Percentiles rank a stretch among this genome's conserved stretches.
Conservation (phyloP, 1,140 invertebrate genomes). For the Palaemon carinicauda region DNA sequence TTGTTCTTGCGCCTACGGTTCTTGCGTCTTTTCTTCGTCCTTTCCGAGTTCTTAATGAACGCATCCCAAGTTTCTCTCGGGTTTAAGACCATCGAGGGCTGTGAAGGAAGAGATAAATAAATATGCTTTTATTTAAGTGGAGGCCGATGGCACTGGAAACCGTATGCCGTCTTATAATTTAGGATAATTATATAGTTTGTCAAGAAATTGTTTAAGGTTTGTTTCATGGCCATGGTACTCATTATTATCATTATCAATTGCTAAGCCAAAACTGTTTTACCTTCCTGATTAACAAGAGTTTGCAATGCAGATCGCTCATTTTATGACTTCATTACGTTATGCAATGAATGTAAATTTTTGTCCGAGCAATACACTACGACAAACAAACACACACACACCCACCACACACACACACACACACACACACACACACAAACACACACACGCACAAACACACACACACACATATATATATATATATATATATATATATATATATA, state of each 20-base stretch:
- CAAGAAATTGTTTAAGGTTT: no score
- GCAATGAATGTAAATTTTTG: not conserved
- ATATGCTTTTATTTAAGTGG: not conserved
- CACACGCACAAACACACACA: not conserved
- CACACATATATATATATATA: not conserved
- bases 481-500: not conserved
- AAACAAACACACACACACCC: no score
- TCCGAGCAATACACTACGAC: no score
- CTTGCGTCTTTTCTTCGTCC: not conserved
- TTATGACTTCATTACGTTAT: no score
- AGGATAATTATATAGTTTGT: no score
- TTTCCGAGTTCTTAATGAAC: slow-evolving; percentile 22
- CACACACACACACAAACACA: not conserved
- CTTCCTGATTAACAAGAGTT: no score
- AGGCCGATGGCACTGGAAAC: no score
- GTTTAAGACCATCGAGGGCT: not conserved
- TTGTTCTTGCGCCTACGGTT: slow-evolving; percentile 7
- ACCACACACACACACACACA: not conserved
- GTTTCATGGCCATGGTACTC: no score
- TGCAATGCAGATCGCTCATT: no score
- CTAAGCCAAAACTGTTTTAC: no score
- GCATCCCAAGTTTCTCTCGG: slow-evolving; percentile 1
- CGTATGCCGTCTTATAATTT: no score
- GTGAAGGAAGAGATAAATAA: not conserved
- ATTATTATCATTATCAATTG: no score